A percentile compares a stretch with the other conserved stretches of the same genome.
Conservation (phyloP, 1,140 invertebrate genomes). For the Procambarus clarkii region DNA sequence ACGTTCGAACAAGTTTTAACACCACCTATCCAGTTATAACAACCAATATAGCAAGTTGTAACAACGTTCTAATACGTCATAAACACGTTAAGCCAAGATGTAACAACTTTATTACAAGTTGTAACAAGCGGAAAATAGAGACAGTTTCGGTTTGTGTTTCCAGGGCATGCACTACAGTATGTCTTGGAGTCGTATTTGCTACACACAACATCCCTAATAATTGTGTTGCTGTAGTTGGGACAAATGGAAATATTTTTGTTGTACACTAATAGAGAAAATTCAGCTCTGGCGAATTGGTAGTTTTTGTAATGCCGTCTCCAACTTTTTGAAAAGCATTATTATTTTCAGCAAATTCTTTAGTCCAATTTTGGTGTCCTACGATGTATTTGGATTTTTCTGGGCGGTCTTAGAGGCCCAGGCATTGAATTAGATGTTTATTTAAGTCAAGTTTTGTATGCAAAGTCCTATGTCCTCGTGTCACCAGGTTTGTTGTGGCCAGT, state of each 20-base stretch:
- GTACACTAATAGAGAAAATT: not conserved
- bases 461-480: not conserved
- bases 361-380: constrained; percentile 10
- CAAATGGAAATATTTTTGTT: not conserved
- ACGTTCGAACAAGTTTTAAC: too few relatives aligned
- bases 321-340: not conserved
- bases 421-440: not conserved
- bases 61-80: too few relatives aligned
- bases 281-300: constrained; percentile 4
- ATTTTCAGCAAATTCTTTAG: not conserved
- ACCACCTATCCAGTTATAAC: too few relatives aligned
- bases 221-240: not conserved
- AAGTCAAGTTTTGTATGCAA: not conserved
- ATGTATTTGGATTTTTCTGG: not conserved
- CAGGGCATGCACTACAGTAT: not conserved
- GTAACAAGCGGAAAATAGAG: too few relatives aligned
- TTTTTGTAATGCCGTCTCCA: not conserved
- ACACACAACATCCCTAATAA: not conserved
- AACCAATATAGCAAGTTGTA: too few relatives aligned
- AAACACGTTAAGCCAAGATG: too few relatives aligned
- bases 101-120: too few relatives aligned
- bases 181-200: not conserved
- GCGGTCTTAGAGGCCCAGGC: not conserved
- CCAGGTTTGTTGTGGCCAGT: not conserved
- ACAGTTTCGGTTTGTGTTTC: too few relatives aligned